These are phyloP conservation scores for Trachops cirrhosus DNA, from an alignment of 2,797 vertebrate genomes.

Conservation along the genomic window DNA sequence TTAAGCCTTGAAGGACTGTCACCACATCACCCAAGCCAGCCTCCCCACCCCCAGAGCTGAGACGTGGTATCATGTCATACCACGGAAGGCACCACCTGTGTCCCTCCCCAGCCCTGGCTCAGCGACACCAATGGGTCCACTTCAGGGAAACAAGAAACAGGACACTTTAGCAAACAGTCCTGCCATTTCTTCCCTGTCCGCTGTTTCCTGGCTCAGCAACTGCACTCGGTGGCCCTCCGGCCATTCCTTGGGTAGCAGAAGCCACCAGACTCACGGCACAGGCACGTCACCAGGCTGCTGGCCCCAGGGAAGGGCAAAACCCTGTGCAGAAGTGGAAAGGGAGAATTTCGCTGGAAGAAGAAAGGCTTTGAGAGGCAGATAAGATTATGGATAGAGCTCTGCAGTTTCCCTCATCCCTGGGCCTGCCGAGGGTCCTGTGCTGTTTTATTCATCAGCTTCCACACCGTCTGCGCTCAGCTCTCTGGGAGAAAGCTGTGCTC, in stretches of 20 bases:
- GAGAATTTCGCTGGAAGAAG: background rate
- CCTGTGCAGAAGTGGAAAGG: background rate
- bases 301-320: background rate
- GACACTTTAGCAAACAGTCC: background rate
- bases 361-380: background rate
- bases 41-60: background rate
- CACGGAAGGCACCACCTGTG: fast-evolving
- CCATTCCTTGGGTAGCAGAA: background rate
- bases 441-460: background rate
- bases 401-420: background rate
- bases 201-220: background rate
- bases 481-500: too few relatives aligned
- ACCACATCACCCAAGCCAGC: background rate
- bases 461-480: fast-evolving
- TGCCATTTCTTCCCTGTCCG: background rate
- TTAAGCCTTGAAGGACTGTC: background rate
- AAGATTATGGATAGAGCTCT: background rate
- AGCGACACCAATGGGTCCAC: fast-evolving
- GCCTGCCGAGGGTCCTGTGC: fast-evolving
- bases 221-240: fast-evolving
- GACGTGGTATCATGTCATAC: background rate
- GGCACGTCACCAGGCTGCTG: fast-evolving
- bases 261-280: fast-evolving
- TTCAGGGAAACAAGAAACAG: background rate
- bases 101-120: background rate